Percentiles rank a stretch among this genome's conserved stretches.
These are phyloP conservation scores for Muraenolepis orangiensis DNA, from an alignment of 2,797 vertebrate species.

Conservation along the genomic window DNA sequence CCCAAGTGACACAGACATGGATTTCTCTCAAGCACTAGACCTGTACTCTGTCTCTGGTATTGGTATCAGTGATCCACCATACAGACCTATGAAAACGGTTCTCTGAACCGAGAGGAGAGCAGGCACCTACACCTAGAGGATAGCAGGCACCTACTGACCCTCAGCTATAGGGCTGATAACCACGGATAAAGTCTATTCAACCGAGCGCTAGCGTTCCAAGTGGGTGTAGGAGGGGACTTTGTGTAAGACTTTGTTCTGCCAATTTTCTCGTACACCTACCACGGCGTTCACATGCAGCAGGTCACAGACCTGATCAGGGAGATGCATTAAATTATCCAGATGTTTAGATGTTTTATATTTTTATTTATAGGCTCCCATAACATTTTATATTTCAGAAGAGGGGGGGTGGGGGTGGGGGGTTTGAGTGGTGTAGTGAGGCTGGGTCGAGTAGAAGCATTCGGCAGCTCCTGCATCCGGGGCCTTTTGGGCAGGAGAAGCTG, in stretches of 20 bases:
- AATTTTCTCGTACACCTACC: background rate
- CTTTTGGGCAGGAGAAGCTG: constrained; percentile 29
- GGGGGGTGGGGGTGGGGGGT: background rate
- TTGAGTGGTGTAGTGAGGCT: background rate
- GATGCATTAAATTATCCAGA: background rate
- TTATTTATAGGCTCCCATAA: constrained; percentile 15
- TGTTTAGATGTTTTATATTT: too few relatives aligned
- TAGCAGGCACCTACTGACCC: too few relatives aligned
- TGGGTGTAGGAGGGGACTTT: background rate
- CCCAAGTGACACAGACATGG: too few relatives aligned
- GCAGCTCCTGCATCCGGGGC: constrained; percentile 27
- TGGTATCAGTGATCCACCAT: too few relatives aligned
- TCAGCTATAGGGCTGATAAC: too few relatives aligned
- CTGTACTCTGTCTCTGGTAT: too few relatives aligned
- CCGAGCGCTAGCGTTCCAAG: too few relatives aligned
- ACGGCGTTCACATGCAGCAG: background rate
- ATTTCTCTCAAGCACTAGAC: too few relatives aligned
- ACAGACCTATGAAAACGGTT: too few relatives aligned
- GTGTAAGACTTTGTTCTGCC: background rate
- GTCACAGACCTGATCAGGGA: background rate
- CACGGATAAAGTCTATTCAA: too few relatives aligned
- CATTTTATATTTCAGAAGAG: background rate
- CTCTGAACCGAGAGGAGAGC: too few relatives aligned
- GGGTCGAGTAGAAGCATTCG: constrained; percentile 10
- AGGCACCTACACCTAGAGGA: too few relatives aligned